Evolutionary conservation across 1,140 invertebrate genomes (phyloP), one percentile per base, ranked within the genome.

Genomic region (Conus betulinus): DNA sequence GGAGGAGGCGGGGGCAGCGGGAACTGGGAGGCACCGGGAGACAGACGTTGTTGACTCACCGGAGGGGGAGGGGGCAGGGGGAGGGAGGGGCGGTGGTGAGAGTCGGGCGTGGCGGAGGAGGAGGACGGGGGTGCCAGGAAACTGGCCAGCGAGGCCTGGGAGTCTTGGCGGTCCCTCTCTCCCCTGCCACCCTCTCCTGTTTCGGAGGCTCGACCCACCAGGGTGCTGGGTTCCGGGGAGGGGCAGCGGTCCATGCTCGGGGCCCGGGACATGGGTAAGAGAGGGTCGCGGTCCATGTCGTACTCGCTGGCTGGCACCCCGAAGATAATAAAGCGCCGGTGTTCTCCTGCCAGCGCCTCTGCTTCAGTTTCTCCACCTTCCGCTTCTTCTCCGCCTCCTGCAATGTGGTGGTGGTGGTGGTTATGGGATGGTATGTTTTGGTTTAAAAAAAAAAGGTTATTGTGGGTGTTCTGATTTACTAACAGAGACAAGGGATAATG

Each of bases 311-410:
- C 91, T 6, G 91, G 87, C 23, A 92, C 89, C 23, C 93, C 92
- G 87, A 93, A 93, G 84, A 94, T 91, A 81, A 94, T 91, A 81
- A 93, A 92, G 17, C 91, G 91, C 51, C 93, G 90, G 88, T 94
- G 94, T 88, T 93, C 84, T 94, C 94, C 79, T 94, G 94, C 94
- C 94, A 94, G 57, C 93, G 85, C 83, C 93, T 93, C 89, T 94
- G 94, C 85, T 93, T 93, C 88, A 94, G 87, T 87, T 93, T 94
- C 84, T 94, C 94, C 84, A 93, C 92, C 84, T 94, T 94, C 3
- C 94, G 90, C 88, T 94, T 94, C 91, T 93, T 94, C 84, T 94
- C 94, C 17, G 93, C 92, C 83, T 94, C 94, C 94, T 94, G 84
- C 6, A 88, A 11, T 8, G 57, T 60, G 15, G 71, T 20, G n/a